phyloP scores from a whole-genome alignment of 2,888 invertebrate species.

The Melanostoma scalare region DNA sequence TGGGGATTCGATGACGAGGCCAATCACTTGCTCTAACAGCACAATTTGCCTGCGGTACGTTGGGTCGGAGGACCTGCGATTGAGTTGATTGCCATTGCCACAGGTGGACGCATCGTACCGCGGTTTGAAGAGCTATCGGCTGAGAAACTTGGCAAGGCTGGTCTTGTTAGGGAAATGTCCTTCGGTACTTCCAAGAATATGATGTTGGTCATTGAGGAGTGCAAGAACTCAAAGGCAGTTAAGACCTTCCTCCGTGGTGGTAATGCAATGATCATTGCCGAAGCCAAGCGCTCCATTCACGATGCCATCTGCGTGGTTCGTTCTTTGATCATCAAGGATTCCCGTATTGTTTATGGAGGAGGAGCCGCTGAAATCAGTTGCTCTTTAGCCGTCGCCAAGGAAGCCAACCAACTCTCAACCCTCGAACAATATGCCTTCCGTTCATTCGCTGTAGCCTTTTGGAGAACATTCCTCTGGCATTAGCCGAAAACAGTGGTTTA shows the following conservation, averaged over 20 bases:
- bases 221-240: constrained; percentile 97
- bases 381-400: constrained; percentile 93
- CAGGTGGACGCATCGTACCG: constrained; percentile 98
- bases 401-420: constrained; percentile 93
- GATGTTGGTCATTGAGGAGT: constrained; percentile 99
- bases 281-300: constrained; percentile 95
- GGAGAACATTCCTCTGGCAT: constrained; percentile 95
- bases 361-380: constrained; percentile 98
- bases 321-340: constrained; percentile 86
- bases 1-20: constrained; percentile 99
- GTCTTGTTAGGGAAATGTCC: constrained; percentile 94
- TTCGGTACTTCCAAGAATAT: constrained; percentile 98
- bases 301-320: constrained; percentile 93
- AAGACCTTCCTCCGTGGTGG: constrained; percentile 96
- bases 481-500: constrained; percentile 98
- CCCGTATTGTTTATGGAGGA: constrained; percentile 97
- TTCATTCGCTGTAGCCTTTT: constrained; percentile 97
- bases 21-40: constrained; percentile 96
- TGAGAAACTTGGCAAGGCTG: constrained; percentile 96
- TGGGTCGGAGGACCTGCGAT: constrained; percentile 99
- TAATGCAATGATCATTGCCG: constrained; percentile 94
- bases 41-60: constrained; percentile 95
- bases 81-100: constrained; percentile 99
- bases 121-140: constrained; percentile 96
- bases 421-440: constrained; percentile 99